A percentile compares a stretch with the other conserved stretches of the same genome.
Conservation (phyloP, 2,797 vertebrate genomes). For the Pristis pectinata region DNA sequence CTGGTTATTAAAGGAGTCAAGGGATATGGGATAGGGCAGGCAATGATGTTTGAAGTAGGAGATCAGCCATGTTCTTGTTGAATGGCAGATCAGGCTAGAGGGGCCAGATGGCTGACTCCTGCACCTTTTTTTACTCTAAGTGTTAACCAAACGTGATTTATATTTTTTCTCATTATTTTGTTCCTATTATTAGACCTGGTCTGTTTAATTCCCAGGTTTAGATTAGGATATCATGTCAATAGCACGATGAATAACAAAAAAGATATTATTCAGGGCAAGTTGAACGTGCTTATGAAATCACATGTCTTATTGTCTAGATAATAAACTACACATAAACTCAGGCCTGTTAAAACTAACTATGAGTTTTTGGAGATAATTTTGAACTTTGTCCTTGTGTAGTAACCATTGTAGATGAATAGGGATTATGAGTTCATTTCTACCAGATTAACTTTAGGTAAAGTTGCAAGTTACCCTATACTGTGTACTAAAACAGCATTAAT, state of each 20-base stretch:
- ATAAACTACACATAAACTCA: not conserved
- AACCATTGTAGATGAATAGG: not conserved
- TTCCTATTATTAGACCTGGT: not conserved
- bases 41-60: too few species aligned
- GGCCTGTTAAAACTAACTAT: not conserved
- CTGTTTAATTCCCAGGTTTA: not conserved
- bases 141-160: not conserved
- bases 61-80: too few species aligned
- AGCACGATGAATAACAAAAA: not conserved
- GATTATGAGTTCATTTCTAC: not conserved
- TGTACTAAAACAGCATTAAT: not conserved
- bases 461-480: not conserved
- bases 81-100: too few species aligned
- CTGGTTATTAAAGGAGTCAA: too few species aligned
- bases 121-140: too few species aligned
- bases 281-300: not conserved
- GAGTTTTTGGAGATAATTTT: not conserved
- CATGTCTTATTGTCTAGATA: not conserved
- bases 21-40: too few species aligned
- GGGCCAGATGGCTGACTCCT: too few species aligned
- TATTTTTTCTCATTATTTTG: not conserved
- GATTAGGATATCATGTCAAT: not conserved
- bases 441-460: not conserved
- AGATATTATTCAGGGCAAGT: not conserved
- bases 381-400: not conserved